Percentiles rank a stretch among this genome's conserved stretches.
phyloP scores from a whole-genome alignment of 2,888 invertebrate genomes.

The Odontocerum albicorne region DNA sequence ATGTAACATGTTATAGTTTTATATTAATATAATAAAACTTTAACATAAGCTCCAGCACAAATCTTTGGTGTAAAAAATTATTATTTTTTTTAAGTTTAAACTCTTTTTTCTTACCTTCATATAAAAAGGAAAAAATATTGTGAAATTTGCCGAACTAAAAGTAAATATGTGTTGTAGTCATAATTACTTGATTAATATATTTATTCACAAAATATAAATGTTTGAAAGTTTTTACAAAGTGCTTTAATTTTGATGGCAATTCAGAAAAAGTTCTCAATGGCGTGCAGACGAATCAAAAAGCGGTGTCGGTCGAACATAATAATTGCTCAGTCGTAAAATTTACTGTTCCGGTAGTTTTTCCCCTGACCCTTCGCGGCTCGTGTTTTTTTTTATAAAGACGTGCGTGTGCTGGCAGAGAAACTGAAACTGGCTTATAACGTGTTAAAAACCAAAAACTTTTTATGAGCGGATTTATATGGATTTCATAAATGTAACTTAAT shows the following conservation, averaged over 20 bases:
- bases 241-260: not conserved
- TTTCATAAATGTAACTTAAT: conserved; percentile 8
- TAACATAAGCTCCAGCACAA: no score
- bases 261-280: not conserved
- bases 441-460: conserved; percentile 1
- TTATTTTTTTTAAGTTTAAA: no score
- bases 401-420: conserved; percentile 4
- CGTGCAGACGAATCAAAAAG: not conserved
- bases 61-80: no score
- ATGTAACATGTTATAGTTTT: no score
- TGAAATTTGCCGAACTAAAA: no score
- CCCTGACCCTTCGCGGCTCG: conserved; percentile 15
- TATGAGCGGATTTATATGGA: not conserved
- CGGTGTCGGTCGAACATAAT: conserved; percentile 14
- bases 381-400: not conserved
- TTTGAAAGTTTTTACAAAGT: no score
- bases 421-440: not conserved
- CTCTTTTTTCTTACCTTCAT: no score
- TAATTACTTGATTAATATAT: no score
- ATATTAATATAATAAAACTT: no score
- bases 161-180: no score
- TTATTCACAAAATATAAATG: no score
- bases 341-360: conserved; percentile 28
- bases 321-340: conserved; percentile 30
- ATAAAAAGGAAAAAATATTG: no score